phyloP scores from a whole-genome alignment of 2,113 vertebrate species.

The Todiramphus chloris region DNA sequence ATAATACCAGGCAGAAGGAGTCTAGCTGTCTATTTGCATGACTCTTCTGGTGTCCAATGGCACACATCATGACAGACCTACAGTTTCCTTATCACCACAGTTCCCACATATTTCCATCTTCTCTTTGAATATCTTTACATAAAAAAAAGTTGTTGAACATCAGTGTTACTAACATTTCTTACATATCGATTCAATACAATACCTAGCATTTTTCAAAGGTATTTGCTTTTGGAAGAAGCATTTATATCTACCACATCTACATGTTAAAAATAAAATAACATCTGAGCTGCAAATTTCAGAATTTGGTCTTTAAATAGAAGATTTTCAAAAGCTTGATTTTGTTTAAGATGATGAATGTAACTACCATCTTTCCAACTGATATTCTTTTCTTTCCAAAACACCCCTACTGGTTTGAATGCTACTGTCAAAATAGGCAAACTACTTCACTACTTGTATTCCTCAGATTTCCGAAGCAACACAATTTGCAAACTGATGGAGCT shows the following conservation, averaged over 20 bases:
- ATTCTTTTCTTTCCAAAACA: not conserved
- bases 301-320: not conserved
- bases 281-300: not conserved
- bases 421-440: not conserved
- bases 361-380: not conserved
- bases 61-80: not conserved
- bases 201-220: not conserved
- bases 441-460: not conserved
- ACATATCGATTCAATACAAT: not conserved
- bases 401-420: not conserved
- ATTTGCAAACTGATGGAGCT: not conserved
- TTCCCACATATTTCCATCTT: not conserved
- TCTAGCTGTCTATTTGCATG: not conserved
- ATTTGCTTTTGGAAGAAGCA: not conserved
- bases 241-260: not conserved
- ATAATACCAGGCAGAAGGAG: not conserved
- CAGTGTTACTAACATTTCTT: not conserved
- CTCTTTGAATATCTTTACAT: not conserved
- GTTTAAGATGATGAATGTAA: not conserved
- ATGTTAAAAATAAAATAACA: not conserved
- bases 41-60: not conserved
- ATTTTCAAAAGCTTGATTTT: not conserved
- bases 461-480: not conserved
- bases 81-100: not conserved
- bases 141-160: not conserved